Conservation (phyloP, 1,140 invertebrate species). For the Rhagoletis pomonella region DNA sequence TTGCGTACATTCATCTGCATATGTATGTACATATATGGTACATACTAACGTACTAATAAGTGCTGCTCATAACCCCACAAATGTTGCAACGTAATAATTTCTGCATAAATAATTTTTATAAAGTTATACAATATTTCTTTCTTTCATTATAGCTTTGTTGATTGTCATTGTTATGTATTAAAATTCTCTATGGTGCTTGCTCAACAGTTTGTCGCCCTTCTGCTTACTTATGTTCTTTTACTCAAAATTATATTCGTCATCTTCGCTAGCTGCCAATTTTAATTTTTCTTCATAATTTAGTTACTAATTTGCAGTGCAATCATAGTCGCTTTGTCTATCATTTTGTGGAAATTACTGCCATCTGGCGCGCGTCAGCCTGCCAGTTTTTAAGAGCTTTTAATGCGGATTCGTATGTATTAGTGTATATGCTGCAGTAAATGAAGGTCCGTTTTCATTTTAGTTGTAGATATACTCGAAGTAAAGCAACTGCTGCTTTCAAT, state of each 20-base stretch:
- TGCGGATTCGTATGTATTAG: not conserved
- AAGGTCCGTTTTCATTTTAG: too few species aligned
- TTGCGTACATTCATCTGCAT: too few species aligned
- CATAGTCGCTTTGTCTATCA: slow-evolving; percentile 14
- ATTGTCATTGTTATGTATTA: not conserved
- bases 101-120: not conserved
- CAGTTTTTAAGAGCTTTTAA: not conserved
- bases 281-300: slow-evolving; percentile 21
- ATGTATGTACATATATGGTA: not conserved
- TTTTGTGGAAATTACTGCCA: not conserved
- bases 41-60: not conserved
- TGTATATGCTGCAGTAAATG: too few species aligned
- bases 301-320: slow-evolving; percentile 25
- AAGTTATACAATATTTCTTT: not conserved
- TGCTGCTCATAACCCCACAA: not conserved
- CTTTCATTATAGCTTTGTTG: not conserved
- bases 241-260: not conserved
- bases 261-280: not conserved
- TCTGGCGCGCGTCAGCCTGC: not conserved
- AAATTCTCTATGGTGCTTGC: not conserved
- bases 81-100: not conserved
- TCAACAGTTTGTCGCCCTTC: not conserved
- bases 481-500: not conserved
- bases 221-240: not conserved
- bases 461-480: not conserved